These are phyloP conservation scores for Ptilorrhoa leucosticta DNA, from an alignment of 2,113 vertebrate species.

Conservation along the genomic window DNA sequence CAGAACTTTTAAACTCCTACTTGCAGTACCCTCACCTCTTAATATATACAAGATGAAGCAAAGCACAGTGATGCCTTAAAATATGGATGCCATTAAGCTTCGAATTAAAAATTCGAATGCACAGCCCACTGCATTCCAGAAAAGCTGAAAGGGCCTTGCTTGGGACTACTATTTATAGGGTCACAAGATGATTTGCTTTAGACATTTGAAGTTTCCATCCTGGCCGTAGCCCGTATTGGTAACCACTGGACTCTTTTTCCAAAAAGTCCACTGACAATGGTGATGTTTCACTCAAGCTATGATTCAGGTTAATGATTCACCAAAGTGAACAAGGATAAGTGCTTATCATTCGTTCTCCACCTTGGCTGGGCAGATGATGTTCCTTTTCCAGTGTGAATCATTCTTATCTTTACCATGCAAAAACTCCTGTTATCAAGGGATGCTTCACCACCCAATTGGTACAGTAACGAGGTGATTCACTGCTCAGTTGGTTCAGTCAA, in stretches of 20 bases:
- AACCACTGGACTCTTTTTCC: neutral
- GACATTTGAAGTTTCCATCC: neutral
- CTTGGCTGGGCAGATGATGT: neutral
- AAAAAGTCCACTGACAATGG: neutral
- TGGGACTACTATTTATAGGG: neutral
- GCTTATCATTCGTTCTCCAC: neutral
- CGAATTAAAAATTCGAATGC: too few species aligned
- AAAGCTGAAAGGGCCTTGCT: neutral
- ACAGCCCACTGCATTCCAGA: rapidly evolving
- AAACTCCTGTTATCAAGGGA: neutral
- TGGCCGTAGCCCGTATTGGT: neutral
- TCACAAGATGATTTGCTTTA: neutral
- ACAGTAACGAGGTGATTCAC: neutral
- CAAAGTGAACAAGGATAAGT: neutral
- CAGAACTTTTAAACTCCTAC: neutral
- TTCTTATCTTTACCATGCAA: neutral
- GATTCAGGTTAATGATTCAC: neutral
- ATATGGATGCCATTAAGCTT: neutral
- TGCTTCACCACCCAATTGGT: neutral
- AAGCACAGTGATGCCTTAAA: neutral
- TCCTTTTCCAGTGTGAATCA: neutral
- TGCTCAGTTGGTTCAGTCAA: neutral
- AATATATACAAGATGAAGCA: neutral
- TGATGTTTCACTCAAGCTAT: neutral
- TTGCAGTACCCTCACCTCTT: neutral